These are phyloP conservation scores for Ia io DNA, from an alignment of 2,113 vertebrate genomes.

Conservation along the genomic window DNA sequence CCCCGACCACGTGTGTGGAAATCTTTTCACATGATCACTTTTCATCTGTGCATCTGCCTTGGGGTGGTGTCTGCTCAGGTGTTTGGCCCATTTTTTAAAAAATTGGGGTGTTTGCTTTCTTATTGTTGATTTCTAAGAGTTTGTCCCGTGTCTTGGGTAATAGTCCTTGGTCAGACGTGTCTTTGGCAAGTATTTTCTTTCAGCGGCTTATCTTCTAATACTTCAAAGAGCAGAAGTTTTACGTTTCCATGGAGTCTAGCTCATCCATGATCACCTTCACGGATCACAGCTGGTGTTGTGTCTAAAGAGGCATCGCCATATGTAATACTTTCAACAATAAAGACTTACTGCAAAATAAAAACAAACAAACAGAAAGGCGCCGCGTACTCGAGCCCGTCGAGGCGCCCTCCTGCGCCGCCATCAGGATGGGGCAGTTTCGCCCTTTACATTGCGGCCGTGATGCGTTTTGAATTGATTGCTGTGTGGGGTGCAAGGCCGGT, in stretches of 20 bases:
- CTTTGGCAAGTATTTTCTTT: neutral
- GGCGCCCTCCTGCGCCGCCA: neutral
- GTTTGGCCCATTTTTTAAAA: neutral
- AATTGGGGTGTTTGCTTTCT: neutral
- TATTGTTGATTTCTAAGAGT: neutral
- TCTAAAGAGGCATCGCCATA: neutral
- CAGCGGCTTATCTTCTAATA: neutral
- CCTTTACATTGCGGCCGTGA: no score
- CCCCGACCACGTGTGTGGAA: accelerated
- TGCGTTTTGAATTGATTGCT: no score
- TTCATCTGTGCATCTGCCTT: neutral
- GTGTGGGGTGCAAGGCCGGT: no score
- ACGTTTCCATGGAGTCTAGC: accelerated
- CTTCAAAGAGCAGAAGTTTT: no score
- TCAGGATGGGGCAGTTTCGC: accelerated
- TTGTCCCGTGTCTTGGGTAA: neutral
- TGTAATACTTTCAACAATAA: no score
- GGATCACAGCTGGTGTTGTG: accelerated
- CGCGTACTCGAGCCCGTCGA: neutral
- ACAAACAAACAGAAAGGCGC: no score
- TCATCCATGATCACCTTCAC: neutral
- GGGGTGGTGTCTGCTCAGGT: neutral
- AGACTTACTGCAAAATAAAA: no score
- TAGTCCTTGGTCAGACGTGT: neutral
- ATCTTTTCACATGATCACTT: accelerated